Percentiles rank a stretch among this genome's conserved stretches.
Conservation (phyloP, 2,113 vertebrate genomes). For the Sylvicapra grimmia region DNA sequence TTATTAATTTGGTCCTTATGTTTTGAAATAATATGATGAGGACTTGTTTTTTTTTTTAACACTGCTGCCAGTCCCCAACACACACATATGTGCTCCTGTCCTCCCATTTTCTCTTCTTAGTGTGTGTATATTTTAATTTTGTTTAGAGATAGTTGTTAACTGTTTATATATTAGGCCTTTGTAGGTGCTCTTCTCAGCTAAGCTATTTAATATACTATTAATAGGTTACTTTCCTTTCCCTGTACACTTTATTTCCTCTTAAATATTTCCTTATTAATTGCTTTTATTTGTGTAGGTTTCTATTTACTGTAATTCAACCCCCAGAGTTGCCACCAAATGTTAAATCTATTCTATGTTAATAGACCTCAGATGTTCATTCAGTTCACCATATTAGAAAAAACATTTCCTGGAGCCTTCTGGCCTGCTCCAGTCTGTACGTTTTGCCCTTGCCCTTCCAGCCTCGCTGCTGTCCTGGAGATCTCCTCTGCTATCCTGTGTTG, state of each 20-base stretch:
- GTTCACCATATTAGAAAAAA: neutral
- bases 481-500: neutral
- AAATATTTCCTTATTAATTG: conserved; percentile 14
- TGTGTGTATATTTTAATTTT: neutral
- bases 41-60: neutral
- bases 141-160: neutral
- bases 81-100: neutral
- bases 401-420: neutral
- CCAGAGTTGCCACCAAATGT: neutral
- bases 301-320: neutral
- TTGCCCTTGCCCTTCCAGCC: neutral
- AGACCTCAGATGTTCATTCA: neutral
- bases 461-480: neutral
- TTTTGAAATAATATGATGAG: neutral
- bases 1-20: conserved; percentile 34
- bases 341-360: neutral
- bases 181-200: neutral
- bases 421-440: neutral
- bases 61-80: neutral
- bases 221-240: conserved; percentile 13
- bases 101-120: neutral
- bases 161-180: neutral
- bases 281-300: conserved; percentile 14
- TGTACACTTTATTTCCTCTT: neutral
- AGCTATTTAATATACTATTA: neutral